Evolutionary conservation across 2,888 invertebrate genomes (phyloP).

Genomic region (Eurois occulta): DNA sequence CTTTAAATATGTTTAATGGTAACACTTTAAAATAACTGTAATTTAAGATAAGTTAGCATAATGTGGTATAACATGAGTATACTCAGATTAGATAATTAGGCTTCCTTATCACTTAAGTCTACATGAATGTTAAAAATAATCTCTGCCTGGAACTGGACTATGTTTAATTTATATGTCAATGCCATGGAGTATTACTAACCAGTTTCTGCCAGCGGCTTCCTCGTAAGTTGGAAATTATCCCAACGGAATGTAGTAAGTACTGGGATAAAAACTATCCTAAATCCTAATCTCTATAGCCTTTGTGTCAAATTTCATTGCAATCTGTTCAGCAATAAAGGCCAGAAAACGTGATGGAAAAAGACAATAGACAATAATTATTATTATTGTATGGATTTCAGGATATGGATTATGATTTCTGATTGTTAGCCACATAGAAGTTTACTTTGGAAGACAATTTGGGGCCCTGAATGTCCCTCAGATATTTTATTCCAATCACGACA

Average conservation of each 20-base stretch:
- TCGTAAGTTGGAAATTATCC: not conserved
- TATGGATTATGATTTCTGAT: not conserved
- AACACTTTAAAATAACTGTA: not conserved
- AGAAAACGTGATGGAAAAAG: not conserved
- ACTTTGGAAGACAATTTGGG: not conserved
- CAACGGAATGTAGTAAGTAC: not conserved
- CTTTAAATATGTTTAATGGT: not conserved
- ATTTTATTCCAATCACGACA: not conserved
- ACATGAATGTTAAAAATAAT: slow-evolving; percentile 8
- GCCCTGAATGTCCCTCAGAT: not conserved
- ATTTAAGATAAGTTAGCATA: slow-evolving; percentile 8
- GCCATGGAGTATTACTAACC: not conserved
- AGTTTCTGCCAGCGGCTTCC: not conserved
- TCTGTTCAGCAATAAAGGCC: not conserved
- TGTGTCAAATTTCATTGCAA: not conserved
- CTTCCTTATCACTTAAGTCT: slow-evolving; percentile 9
- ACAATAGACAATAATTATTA: too few relatives aligned
- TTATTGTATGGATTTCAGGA: too few relatives aligned
- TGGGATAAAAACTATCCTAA: not conserved
- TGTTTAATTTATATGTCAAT: not conserved
- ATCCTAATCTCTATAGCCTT: not conserved
- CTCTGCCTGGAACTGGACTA: not conserved
- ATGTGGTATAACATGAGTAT: not conserved
- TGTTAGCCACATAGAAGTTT: not conserved
- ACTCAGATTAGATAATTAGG: slow-evolving; percentile 34